Evolutionary conservation across 2,888 invertebrate species (phyloP), one percentile per base, ranked within the genome.

Genomic region (Nematopogon swammerdamellus): DNA sequence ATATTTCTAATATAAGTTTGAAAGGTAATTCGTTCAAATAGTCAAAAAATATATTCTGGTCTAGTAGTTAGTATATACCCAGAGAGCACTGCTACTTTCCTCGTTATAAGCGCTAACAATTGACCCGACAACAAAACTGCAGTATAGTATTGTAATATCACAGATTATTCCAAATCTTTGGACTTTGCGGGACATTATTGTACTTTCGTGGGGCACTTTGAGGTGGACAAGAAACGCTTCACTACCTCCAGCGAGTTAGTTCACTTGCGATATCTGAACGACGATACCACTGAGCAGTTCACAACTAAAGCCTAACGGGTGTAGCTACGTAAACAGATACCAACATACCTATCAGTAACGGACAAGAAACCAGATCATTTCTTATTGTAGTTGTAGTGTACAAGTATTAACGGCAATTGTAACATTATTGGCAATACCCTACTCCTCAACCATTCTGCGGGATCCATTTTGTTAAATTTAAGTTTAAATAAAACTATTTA

Each of bases 11-110:
- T 72, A 74, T 75, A 74, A 72, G 70, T 65, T 66, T 69, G 65
- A 65, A 59, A 70, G 47, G 74, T 68, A 73, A 74, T 72, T 72
- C 72, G 69, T 69, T 75, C 76, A 76, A 73, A 72, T 74, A 72
- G 76, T 80, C 79, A 79, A 80, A 80, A 80, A 80, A 80, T 80
- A 80, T 80, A 80, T 73, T 74, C 73, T 77, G 72, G 76, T 77
- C 70, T 74, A 71, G 65, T 65, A 64, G 59, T 6, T 4, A 68
- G 69, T 74, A 74, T 68, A 49, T 48, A 44, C 46, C 64, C 66
- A 67, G 67, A 70, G 57, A 59, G 60, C 62, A 57, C 59, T 59
- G 68, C 68, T 68, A 70, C 71, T 70, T 72, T 64, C 65, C 66
- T 50, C 54, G 48, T 51, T 70, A 52, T 74, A 73, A 71, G 72